Evolutionary conservation across 2,113 vertebrate genomes (phyloP).

Genomic region (Pontoporia blainvillei): DNA sequence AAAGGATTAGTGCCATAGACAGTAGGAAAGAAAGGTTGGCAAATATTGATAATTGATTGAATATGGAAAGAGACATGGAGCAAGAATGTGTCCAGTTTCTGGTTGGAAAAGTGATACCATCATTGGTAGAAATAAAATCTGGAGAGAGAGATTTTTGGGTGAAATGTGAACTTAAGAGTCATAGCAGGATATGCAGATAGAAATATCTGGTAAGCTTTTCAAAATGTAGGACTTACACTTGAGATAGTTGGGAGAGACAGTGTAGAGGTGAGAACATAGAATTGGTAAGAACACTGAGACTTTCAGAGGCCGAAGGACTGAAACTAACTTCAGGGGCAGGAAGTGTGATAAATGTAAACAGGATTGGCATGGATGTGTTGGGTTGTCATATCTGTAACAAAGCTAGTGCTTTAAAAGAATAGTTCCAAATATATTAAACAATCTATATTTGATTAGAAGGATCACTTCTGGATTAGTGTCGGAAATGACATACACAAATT

Average conservation of each 20-base stretch:
- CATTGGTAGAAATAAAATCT: slow-evolving; percentile 31
- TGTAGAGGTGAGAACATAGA: neutral
- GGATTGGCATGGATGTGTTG: neutral
- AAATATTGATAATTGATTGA: neutral
- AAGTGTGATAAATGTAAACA: neutral
- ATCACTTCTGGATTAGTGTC: neutral
- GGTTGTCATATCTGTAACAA: neutral
- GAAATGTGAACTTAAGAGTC: neutral
- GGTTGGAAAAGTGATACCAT: neutral
- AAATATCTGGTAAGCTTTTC: neutral
- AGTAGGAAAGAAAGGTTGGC: neutral
- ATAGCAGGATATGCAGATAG: neutral
- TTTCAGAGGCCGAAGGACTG: neutral
- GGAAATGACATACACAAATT: neutral
- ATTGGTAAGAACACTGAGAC: neutral
- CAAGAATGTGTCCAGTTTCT: neutral
- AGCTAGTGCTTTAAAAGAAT: neutral
- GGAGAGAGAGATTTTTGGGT: neutral
- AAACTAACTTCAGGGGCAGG: neutral
- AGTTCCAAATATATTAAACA: neutral
- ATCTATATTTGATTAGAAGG: neutral
- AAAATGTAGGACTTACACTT: neutral
- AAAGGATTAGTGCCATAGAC: neutral
- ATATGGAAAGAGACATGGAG: neutral
- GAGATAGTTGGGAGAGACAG: neutral